Evolutionary conservation across 2,888 invertebrate genomes (phyloP).

Genomic region (Asteroscopus sphinx): DNA sequence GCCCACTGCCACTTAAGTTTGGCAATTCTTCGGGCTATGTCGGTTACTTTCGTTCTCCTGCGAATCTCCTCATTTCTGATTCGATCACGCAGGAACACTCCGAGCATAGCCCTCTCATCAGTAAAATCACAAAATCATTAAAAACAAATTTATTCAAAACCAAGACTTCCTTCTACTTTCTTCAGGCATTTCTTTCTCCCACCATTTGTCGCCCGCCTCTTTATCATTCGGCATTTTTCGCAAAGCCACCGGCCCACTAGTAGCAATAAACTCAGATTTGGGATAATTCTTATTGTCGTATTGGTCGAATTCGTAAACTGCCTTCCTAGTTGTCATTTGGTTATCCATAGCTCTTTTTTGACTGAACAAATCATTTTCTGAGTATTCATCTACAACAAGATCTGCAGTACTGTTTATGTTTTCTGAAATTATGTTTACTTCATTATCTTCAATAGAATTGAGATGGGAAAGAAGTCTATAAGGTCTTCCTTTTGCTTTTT

Average conservation of each 20-base stretch:
- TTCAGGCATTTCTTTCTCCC: constrained; percentile 35
- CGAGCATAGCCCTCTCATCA: too few species aligned
- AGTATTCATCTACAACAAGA: too few species aligned
- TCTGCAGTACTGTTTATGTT: neutral
- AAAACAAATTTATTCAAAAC: constrained; percentile 33
- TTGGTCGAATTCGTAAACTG: constrained; percentile 60
- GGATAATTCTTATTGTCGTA: constrained; percentile 59
- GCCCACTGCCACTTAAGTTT: too few species aligned
- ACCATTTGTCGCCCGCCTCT: constrained; percentile 10
- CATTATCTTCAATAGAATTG: constrained; percentile 41
- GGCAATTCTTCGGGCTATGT: too few species aligned
- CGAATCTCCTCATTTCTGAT: too few species aligned
- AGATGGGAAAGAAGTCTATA: constrained; percentile 1
- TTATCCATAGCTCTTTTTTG: neutral
- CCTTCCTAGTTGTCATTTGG: constrained; percentile 47
- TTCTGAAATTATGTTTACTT: rapidly evolving
- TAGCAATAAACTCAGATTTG: constrained; percentile 52
- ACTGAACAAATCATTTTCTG: neutral
- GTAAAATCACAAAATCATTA: neutral
- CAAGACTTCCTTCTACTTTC: constrained; percentile 10
- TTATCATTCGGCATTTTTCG: constrained; percentile 30
- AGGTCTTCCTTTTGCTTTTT: neutral
- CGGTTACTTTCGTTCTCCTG: too few species aligned
- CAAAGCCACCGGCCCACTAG: constrained; percentile 54
- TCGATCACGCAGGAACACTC: too few species aligned